Percentiles rank a stretch among this genome's conserved stretches.
phyloP scores from a whole-genome alignment of 2,888 invertebrate species.

The Andricus quercusramuli region DNA sequence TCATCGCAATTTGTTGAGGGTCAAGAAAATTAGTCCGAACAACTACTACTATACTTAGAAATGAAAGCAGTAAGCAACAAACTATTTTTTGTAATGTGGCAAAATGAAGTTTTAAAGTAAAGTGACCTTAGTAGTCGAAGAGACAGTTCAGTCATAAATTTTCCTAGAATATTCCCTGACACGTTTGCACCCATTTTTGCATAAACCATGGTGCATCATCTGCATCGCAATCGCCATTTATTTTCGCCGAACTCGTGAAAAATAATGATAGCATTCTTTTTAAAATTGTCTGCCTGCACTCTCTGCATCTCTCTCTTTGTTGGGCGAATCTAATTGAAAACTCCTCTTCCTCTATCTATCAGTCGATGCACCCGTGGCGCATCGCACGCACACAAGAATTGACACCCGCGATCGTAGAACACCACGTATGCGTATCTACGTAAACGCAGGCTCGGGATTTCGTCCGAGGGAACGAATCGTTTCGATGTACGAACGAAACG shows the following conservation, averaged over 20 bases:
- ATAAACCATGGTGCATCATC: slow-evolving; percentile 7
- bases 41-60: too few species aligned
- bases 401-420: slow-evolving; percentile 54
- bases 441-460: slow-evolving; percentile 68
- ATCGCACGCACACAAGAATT: slow-evolving; percentile 56
- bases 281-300: not conserved
- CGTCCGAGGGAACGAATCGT: slow-evolving; percentile 61
- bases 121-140: not conserved
- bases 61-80: too few species aligned
- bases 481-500: slow-evolving; percentile 59
- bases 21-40: too few species aligned
- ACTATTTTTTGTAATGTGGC: too few species aligned
- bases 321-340: slow-evolving; percentile 69
- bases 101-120: not conserved
- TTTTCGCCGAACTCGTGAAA: slow-evolving; percentile 34
- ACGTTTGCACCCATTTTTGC: not conserved
- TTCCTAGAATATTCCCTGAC: not conserved
- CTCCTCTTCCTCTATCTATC: slow-evolving; percentile 54
- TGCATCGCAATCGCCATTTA: slow-evolving; percentile 24
- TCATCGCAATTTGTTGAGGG: too few species aligned
- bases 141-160: not conserved
- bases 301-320: slow-evolving; percentile 29
- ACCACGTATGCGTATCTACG: slow-evolving; percentile 64
- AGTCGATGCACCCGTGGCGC: slow-evolving; percentile 53
- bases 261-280: slow-evolving; percentile 36